Base-by-base conservation (phyloP, 2,888 invertebrate species). In the Hyalella azteca region DNA sequence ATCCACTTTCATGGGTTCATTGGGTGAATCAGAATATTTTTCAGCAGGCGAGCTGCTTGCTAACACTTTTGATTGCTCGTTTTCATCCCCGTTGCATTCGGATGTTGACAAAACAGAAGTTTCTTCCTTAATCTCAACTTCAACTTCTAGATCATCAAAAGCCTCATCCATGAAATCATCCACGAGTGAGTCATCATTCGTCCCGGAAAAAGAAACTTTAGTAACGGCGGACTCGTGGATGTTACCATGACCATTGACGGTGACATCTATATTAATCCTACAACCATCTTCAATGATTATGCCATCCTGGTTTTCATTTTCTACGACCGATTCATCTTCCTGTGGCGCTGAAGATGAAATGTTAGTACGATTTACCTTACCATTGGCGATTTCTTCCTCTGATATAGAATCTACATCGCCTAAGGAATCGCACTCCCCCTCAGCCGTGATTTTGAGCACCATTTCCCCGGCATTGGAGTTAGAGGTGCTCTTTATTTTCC, bases 91-190 rank as follows among this genome's bases (percentile, higher is more conserved):
- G 75, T 40, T 39, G n/a, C n/a, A n/a, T n/a, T n/a, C n/a, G n/a
- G n/a, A n/a, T n/a, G n/a, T n/a, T n/a, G n/a, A n/a, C 19, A 54
- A 54, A 54, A 9, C 22, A 0, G 22, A 22, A 26, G 54, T 54
- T 54, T 54, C 26, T 26, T 54, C 26, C n/a, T 32, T 59, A 9
- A 1, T 45, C 36, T 26, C 22, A 13, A 3, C 26, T 9, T 59
- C 59, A 60, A n/a, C 32, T n/a, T 59, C 78, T 22, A 78, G 59
- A 22, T 78, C 78, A 50, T 79, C 39, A 32, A 79, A 49, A 73
- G 79, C 79, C 73, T 79, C 79, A 49, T 79, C 73, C 79, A 79
- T 73, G 49, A 73, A 73, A 73, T 79, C 73, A 22, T 48, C 73
- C 32, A 79, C 19, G n/a, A 29, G 22, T 9, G 39, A 19, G 29